phyloP scores from a whole-genome alignment of 2,113 vertebrate genomes.

The Myrmophylax atrothorax region DNA sequence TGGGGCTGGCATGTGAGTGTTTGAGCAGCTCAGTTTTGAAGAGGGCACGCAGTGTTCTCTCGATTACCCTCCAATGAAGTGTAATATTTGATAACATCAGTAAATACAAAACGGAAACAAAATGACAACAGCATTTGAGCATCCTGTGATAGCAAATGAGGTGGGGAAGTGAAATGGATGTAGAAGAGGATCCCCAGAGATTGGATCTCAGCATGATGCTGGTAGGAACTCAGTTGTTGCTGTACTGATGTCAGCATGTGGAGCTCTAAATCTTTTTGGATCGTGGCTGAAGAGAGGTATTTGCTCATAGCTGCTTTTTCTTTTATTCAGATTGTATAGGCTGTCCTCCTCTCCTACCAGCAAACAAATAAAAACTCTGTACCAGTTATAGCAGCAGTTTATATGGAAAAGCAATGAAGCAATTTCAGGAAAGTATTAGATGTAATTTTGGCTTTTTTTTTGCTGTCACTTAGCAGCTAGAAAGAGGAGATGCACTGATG shows the following conservation, averaged over 20 bases:
- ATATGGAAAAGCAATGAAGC: constrained; percentile 43
- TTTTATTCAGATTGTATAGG: neutral
- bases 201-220: constrained; percentile 19
- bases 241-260: neutral
- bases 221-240: constrained; percentile 34
- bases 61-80: constrained; percentile 27
- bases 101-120: constrained; percentile 31
- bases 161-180: constrained; percentile 38
- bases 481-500: constrained; percentile 6
- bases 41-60: constrained; percentile 28
- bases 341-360: constrained; percentile 16
- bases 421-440: constrained; percentile 45
- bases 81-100: constrained; percentile 52
- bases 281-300: neutral
- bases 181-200: constrained; percentile 50
- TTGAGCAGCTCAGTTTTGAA: constrained; percentile 54
- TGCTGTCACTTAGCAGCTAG: constrained; percentile 48
- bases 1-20: neutral
- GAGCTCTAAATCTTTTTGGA: constrained; percentile 41
- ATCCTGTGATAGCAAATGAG: neutral
- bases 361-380: constrained; percentile 40
- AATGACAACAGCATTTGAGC: constrained; percentile 26
- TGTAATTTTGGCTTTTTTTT: constrained; percentile 32
- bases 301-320: neutral
- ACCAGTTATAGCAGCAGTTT: constrained; percentile 38